Base-by-base conservation (phyloP, 2,797 vertebrate species). In the Miichthys miiuy region DNA sequence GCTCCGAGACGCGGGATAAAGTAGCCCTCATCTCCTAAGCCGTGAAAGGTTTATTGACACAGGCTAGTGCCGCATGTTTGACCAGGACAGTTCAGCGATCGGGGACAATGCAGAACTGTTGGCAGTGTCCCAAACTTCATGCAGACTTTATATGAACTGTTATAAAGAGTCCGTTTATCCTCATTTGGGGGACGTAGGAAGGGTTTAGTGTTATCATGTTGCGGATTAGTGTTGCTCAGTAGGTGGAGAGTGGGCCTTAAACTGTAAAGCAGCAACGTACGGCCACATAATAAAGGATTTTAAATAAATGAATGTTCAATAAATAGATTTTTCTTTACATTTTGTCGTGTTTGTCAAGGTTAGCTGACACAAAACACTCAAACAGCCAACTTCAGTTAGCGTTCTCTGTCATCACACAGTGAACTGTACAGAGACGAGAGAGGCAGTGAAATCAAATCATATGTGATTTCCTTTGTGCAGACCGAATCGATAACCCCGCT, bases 31-130 rank as follows among this genome's bases (percentile, higher is more conserved):
- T 27, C 71, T 69, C 21, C 56, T 44, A 25, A 4, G 27, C 71
- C 20, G 65, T 21, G 50, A 68, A 42, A 57, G 14, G 1, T 60
- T 72, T 90, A 83, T 92, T 90, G 87, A 87, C 81, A 71, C 85
- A 88, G 69, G 55, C 68, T 20, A 1, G 13, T 3, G 62, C 82
- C 89, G 84, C 63, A 84, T 87, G 88, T 81, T 68, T 18, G 38
- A 67, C 21, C 0, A 34, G 78, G 81, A 77, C 81, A 73, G 74
- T n/a, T 42, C 12, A 56, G 57, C 48, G 75, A 72, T 6, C 10
- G 50, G 77, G 67, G 84, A 87, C 84, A 83, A 70, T 41, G 7
- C 23, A 1, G 51, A 50, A 66, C 80, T 81, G 75, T 80, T 64
- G 47, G 51, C 46, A n/a, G 30, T 2, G 21, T 70, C 25, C 50